Evolutionary conservation across 2,797 vertebrate species (phyloP), one percentile per base, ranked within the genome.

Genomic region (Nasua narica): DNA sequence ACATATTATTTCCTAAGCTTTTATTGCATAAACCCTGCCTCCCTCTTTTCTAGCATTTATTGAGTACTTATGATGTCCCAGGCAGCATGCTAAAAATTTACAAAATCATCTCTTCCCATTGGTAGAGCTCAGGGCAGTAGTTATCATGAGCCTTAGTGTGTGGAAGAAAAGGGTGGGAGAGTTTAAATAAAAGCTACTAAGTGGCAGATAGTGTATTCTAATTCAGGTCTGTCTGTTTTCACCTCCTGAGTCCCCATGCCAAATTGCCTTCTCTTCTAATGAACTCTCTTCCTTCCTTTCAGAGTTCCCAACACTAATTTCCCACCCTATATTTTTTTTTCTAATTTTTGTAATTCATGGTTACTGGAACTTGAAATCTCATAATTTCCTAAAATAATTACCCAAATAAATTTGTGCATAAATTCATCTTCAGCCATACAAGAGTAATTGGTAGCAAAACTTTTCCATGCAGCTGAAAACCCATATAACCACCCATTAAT

Each of bases 401-500:
- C 69, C 25, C 62, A 95, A 95, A n/a, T 74, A 91, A 85, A 85
- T 84, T 67, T 90, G n/a, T 94, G 10, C 48, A 87, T 78, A 91
- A 85, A 95, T 94, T 90, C 50, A 46, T 94, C 58, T 91, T 85
- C n/a, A 15, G 48, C 69, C 89, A 6, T 77, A 56, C 23, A 87
- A 74, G 79, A 96, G 48, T 93, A 94, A 96, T 96, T 85, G 76
- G 76, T 29, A 77, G 56, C 83, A 32, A 90, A 50, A 25, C 15
- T 95, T 95, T 93, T 43, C 89, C 87, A 91, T 93, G 65, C 62
- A 87, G 58, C 79, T 29, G 21, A 90, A 96, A 94, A 74, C 37
- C 37, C 37, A 82, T 78, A 87, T 77, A 97, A 69, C 52, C 88
- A 62, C 29, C 48, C 79, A 96, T 97, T 97, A 97, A 96, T 96